Evolutionary conservation across 2,797 vertebrate species (phyloP), one percentile per base, ranked within the genome.

Genomic region (Pipistrellus nathusii): DNA sequence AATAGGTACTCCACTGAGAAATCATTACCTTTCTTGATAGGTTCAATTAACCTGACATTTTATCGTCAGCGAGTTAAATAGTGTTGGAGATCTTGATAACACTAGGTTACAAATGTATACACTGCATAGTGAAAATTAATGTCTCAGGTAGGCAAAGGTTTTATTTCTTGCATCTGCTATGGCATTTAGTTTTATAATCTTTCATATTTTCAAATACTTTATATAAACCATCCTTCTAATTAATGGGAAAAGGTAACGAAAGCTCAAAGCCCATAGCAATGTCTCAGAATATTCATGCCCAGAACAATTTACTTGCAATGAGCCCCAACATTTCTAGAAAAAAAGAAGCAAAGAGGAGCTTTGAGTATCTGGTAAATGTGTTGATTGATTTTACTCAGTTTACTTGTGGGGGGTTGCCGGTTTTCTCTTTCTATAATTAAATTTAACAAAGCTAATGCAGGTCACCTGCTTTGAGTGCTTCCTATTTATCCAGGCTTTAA

Each of bases 41-140:
- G 1, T n/a, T 95, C 88, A 92, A 88, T 85, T 88, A 93, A 78
- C 66, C 71, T 86, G n/a, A 77, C 27, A 77, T 85, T 95, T 78
- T 90, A n/a, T 66, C 53, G 85, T 87, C 51, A 85, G 7, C 6
- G 5, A 91, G 46, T 68, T 75, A 80, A 90, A 66, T 23, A 46
- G 0, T n/a, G 7, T 38, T 92, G 21, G 55, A 51, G 21, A 66
- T 71, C 73, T 82, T 93, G 64, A 21, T 73, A 69, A 90, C n/a
- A 88, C 6, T 35, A 17, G 4, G 12, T 66, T 85, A 85, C 94
- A 89, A 94, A 66, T 84, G 10, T 81, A 64, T 59, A 32, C 5
- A 20, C 72, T 84, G 59, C 11, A 17, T 32, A 5, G 4, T 62
- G 68, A 81, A 94, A 92, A 86, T 51, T 66, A 73, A 64, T 62